Conservation (phyloP, 1,140 invertebrate genomes). For the Camponotus pennsylvanicus region DNA sequence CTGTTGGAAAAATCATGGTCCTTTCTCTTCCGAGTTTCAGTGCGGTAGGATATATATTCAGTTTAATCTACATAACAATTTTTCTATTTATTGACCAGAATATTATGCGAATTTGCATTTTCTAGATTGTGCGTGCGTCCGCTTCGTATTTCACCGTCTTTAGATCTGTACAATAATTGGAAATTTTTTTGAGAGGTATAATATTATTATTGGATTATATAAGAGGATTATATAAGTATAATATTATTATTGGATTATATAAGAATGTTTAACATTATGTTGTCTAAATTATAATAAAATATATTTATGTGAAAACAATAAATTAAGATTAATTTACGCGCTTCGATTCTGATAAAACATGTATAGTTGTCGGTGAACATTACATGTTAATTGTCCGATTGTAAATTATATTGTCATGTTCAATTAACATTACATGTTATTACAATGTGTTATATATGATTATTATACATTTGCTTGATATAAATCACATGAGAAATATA, state of each 20-base stretch:
- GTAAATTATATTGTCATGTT: no score
- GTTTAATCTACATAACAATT: background rate
- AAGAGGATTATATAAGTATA: background rate
- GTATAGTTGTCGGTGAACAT: no score
- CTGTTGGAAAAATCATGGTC: slow-evolving; percentile 72
- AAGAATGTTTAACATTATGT: background rate
- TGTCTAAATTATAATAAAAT: background rate
- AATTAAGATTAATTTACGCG: background rate
- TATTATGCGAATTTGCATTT: background rate
- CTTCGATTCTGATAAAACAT: background rate
- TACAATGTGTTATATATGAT: no score
- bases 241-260: background rate
- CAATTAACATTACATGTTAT: no score
- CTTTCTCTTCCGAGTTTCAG: slow-evolving; percentile 75
- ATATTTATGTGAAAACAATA: background rate
- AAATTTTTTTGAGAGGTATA: background rate
- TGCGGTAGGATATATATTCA: slow-evolving; percentile 62
- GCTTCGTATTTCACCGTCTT: slow-evolving; percentile 44
- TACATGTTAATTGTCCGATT: no score
- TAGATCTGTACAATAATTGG: background rate
- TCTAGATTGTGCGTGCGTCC: slow-evolving; percentile 33
- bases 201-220: background rate
- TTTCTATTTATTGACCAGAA: no score
- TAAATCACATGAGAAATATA: no score
- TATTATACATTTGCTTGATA: no score